phyloP scores from a whole-genome alignment of 2,888 invertebrate genomes.

The Ecliptopera silaceata region DNA sequence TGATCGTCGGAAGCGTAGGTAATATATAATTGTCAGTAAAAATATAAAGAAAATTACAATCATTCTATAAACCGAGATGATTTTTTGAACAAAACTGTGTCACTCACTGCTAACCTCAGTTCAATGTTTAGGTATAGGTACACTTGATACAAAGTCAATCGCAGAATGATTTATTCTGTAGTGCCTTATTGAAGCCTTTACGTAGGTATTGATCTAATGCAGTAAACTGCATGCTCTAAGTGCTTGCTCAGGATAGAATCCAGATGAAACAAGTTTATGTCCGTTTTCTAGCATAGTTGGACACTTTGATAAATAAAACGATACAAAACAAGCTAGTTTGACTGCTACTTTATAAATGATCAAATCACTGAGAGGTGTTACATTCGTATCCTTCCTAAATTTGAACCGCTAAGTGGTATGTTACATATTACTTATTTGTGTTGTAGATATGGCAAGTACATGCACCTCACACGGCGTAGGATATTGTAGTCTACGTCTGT shows the following conservation, averaged over 20 bases:
- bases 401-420: too few relatives aligned
- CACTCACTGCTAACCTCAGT: too few relatives aligned
- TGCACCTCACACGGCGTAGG: background rate
- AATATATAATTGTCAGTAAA: constrained; percentile 50
- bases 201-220: constrained; percentile 14
- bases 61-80: constrained; percentile 42
- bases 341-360: background rate
- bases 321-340: background rate
- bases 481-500: too few relatives aligned
- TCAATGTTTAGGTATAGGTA: background rate
- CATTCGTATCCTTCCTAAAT: background rate
- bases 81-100: too few relatives aligned
- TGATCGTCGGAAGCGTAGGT: constrained; percentile 53
- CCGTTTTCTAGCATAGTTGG: background rate
- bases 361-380: background rate
- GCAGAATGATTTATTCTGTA: constrained; percentile 13
- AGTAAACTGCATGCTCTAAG: background rate
- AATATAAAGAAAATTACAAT: constrained; percentile 49
- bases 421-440: too few relatives aligned
- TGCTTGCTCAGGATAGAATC: background rate
- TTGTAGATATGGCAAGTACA: background rate
- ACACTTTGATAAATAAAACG: background rate
- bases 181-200: constrained; percentile 3
- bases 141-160: constrained; percentile 11
- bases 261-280: background rate